A percentile compares a stretch with the other conserved stretches of the same genome.
These are phyloP conservation scores for Helarctos malayanus DNA, from an alignment of 2,797 vertebrate species.

Conservation along the genomic window DNA sequence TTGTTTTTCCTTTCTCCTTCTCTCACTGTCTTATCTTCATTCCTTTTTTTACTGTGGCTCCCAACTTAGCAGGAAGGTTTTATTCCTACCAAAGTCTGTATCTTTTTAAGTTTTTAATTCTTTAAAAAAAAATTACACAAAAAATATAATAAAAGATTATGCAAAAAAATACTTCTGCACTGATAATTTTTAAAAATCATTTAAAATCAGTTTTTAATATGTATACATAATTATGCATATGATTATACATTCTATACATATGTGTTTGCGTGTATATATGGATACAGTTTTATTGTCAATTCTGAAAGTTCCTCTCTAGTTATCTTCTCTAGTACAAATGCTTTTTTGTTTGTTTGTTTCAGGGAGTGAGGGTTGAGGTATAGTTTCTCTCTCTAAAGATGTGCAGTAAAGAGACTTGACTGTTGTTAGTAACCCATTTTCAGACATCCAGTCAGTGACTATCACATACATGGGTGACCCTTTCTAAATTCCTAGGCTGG, in stretches of 20 bases:
- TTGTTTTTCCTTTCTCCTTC: conserved; percentile 15
- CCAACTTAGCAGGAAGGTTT: conserved; percentile 23
- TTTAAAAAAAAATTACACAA: neutral
- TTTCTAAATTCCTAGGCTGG: conserved; percentile 66
- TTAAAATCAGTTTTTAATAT: conserved; percentile 39
- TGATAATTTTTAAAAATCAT: neutral
- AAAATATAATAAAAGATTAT: conserved; percentile 51
- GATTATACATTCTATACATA: neutral
- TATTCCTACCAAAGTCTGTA: conserved; percentile 57
- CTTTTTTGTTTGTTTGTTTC: conserved; percentile 30
- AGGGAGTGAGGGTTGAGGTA: neutral
- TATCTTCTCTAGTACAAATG: neutral
- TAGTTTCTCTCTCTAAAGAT: neutral
- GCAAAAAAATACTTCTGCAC: neutral
- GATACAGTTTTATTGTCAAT: neutral
- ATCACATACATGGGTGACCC: conserved; percentile 25
- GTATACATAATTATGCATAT: neutral
- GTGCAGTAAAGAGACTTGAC: conserved; percentile 38
- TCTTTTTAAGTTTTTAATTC: conserved; percentile 47
- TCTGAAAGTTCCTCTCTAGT: conserved; percentile 33
- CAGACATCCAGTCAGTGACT: conserved; percentile 11
- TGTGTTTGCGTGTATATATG: neutral
- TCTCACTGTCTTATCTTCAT: neutral
- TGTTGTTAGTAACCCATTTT: conserved; percentile 58
- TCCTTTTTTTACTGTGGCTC: conserved; percentile 58